Evolutionary conservation across 2,797 vertebrate species (phyloP).

Genomic region (Sebastes diaconus): DNA sequence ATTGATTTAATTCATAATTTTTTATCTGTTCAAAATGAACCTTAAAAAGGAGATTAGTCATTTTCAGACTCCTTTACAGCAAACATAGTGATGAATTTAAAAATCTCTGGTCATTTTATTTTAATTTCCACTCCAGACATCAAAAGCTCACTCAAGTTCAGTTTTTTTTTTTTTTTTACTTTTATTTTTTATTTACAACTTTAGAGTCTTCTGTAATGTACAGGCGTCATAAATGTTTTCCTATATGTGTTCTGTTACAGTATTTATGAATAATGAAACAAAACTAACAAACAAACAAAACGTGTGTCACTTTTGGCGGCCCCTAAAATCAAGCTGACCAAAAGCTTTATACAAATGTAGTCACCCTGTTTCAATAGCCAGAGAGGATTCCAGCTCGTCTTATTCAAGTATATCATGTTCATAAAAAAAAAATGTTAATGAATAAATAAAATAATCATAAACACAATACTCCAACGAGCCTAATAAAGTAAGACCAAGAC

Average conservation of each 20-base stretch:
- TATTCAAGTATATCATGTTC: conserved; percentile 76
- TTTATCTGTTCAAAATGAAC: too few species aligned
- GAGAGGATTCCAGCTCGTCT: conserved; percentile 68
- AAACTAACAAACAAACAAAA: background rate
- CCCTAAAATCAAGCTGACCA: conserved; percentile 17
- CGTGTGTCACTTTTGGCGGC: conserved; percentile 4
- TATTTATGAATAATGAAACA: conserved; percentile 17
- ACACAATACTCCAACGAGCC: conserved; percentile 44
- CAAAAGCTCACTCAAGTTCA: background rate
- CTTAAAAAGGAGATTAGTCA: too few species aligned
- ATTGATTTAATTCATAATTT: too few species aligned
- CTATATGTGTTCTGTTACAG: conserved; percentile 25
- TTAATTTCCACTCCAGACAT: background rate
- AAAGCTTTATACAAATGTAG: conserved; percentile 48
- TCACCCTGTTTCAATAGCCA: conserved; percentile 60
- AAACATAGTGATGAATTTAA: background rate
- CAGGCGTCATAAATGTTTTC: conserved; percentile 34
- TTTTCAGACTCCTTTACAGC: background rate
- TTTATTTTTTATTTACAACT: conserved; percentile 49
- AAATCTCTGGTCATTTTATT: background rate
- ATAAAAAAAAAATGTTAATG: conserved; percentile 20
- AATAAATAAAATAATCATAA: conserved; percentile 61
- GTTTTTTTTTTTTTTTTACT: conserved; percentile 36
- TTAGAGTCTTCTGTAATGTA: conserved; percentile 54
- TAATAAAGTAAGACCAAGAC: conserved; percentile 52